phyloP scores from a whole-genome alignment of 2,797 vertebrate genomes.

The Sebastes flavidus region DNA sequence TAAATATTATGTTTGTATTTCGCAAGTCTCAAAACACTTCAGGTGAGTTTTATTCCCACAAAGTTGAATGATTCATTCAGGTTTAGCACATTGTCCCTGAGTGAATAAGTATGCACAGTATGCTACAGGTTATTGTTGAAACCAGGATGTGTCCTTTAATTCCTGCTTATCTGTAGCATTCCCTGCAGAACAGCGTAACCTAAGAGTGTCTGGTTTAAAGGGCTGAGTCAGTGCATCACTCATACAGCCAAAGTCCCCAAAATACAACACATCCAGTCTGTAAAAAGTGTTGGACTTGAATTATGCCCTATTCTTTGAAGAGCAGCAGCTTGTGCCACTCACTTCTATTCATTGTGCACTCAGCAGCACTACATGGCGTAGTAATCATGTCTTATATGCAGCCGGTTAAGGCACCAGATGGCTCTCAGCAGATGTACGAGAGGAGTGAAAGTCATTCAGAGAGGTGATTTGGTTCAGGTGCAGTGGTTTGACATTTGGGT shows the following conservation, averaged over 20 bases:
- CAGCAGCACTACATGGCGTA: background rate
- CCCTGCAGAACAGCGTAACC: background rate
- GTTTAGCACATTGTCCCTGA: background rate
- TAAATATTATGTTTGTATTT: background rate
- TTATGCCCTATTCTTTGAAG: background rate
- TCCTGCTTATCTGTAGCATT: constrained; percentile 6
- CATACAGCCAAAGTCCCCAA: background rate
- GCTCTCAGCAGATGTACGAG: background rate
- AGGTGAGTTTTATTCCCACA: background rate
- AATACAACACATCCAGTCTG: background rate
- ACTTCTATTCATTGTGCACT: background rate
- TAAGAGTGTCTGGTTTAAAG: background rate
- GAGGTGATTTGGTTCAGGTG: constrained; percentile 1
- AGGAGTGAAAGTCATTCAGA: background rate
- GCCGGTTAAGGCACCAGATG: background rate
- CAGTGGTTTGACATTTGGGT: constrained; percentile 9
- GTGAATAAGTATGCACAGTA: background rate
- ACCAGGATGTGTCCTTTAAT: constrained; percentile 37
- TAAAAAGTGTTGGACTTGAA: background rate
- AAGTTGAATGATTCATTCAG: background rate
- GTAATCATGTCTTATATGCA: background rate
- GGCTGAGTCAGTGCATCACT: background rate
- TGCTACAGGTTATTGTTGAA: constrained; percentile 1
- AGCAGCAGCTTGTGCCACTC: background rate
- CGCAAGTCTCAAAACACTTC: background rate